Base-by-base conservation (phyloP, 2,888 invertebrate genomes). In the Morpho achilles region DNA sequence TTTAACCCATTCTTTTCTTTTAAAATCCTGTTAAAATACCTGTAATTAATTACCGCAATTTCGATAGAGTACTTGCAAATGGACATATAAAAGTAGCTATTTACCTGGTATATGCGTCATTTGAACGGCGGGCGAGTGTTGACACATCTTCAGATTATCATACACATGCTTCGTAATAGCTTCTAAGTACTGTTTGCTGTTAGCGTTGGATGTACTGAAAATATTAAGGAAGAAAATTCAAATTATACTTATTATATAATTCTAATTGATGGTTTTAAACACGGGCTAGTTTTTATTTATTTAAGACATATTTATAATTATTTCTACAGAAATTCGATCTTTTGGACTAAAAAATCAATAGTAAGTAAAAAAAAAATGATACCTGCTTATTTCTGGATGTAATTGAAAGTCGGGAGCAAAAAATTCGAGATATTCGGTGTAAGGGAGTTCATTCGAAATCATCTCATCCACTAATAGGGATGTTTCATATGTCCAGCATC, bases 401-500 rank as follows among this genome's bases (percentile, higher is more conserved):
- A 99, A 87, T 1, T 96, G 96, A 76, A 99, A 99, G 79, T 99
- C 99, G 0, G 99, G 99, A 0, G 97, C 97, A 81, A 99, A 99
- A 82, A 98, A 99, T 80, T 99, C 98, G 58, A 98, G 92, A 78
- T 99, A 99, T 78, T 99, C 98, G 0, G 96, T 98, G 79, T 96
- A 96, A 0, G 99, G 99, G 45, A 99, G 91, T 75, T 99, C 99
- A 79, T 98, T 97, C 52, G 96, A 96, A 59, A 99, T 97, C 61
- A 94, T 94, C 74, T 98, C 97, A 74, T 98, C 98, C 0, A 99
- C 94, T 2, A 99, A 86, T 0, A 99, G 87, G 0, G 99, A 97
- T 0, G 99, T 99, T 86, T 99, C 99, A 73, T 98, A 98, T 0
- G 99, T 98, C 99, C 99, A 99, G 80, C 99, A 99, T 5, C 99